These are phyloP conservation scores for Elgaria multicarinata DNA, from an alignment of 2,113 vertebrate genomes.

Conservation along the genomic window DNA sequence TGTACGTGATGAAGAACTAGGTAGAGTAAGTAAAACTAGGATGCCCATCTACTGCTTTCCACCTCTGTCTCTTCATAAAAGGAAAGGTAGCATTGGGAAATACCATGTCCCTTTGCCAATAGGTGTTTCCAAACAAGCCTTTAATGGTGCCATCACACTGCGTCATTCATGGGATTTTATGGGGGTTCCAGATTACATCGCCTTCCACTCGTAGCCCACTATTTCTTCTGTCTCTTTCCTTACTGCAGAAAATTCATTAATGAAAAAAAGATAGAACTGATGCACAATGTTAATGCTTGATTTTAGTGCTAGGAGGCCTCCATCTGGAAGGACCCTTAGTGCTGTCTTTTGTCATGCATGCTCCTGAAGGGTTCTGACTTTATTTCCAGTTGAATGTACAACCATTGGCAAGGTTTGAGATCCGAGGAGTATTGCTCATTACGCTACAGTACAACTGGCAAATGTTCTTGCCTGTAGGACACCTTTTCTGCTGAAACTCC, in stretches of 20 bases:
- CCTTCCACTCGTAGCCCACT: no score
- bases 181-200: no score
- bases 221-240: no score
- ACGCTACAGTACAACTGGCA: not conserved
- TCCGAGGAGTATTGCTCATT: not conserved
- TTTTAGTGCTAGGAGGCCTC: no score
- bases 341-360: not conserved
- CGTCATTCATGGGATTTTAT: no score
- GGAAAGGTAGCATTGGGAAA: not conserved
- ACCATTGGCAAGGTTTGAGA: not conserved
- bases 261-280: no score
- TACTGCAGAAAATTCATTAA: no score
- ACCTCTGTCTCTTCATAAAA: not conserved
- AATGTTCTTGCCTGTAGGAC: not conserved
- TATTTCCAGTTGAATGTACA: not conserved
- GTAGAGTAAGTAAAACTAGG: not conserved
- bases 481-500: not conserved
- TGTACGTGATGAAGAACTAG: not conserved
- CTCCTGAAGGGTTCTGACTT: not conserved
- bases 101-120: not conserved
- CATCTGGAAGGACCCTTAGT: no score
- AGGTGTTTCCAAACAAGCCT: no score
- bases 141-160: no score
- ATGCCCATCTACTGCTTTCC: not conserved
- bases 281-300: no score